Evolutionary conservation across 2,113 vertebrate genomes (phyloP), one percentile per base, ranked within the genome.

Genomic region (Sporophila hypoxantha): DNA sequence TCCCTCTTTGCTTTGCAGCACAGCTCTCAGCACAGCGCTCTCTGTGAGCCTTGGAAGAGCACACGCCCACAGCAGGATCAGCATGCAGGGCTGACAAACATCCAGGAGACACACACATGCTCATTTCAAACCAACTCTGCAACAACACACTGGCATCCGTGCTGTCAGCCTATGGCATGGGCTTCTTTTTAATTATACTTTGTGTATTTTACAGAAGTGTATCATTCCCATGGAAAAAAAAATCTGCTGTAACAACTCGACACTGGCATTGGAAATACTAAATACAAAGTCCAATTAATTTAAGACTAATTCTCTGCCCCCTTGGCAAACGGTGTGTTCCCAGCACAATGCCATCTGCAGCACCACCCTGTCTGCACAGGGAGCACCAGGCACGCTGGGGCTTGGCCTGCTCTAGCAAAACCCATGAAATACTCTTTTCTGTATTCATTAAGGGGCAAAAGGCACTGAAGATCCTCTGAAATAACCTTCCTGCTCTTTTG

Each of bases 401-500:
- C 50, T 42, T 59, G 39, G 66, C 39, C 55, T 52, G 55, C 85
- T 57, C 60, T 5, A 36, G 56, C 41, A 81, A 85, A 89, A 50
- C 76, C 57, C 82, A 65, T 23, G 59, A 85, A 66, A 89, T 36
- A 57, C 1, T 77, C 41, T 44, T 37, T 47, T 49, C 53, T 7
- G 2, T 41, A 62, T 60, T 83, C 83, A 83, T 3, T 9, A 86
- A 61, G 25, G 46, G 61, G 39, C 42, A 81, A 89, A 90, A 88
- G 74, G 47, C 87, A 76, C 70, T 37, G 36, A 85, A 85, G 76
- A 86, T 47, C 34, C 30, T 94, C 83, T 91, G 77, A 91, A 93
- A 79, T 82, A 75, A 79, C 85, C 67, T 88, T 94, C 88, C 81
- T 94, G 91, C 85, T 91, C 70, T 87, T 93, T 19, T 3, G 36